Conservation (phyloP, 2,888 invertebrate species). For the Siphonodentalium dalli region DNA sequence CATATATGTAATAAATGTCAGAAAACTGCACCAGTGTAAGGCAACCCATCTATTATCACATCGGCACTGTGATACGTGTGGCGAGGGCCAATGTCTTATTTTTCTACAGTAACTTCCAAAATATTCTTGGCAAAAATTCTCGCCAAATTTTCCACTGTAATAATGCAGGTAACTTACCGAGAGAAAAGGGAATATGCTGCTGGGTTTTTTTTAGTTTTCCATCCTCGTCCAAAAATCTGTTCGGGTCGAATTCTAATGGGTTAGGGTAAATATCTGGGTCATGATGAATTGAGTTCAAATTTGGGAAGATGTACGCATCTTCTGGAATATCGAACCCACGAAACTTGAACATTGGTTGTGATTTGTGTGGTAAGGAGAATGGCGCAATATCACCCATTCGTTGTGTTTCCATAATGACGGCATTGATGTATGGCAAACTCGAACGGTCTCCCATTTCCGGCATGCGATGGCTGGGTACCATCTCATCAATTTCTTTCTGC, state of each 20-base stretch:
- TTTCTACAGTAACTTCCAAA: too few relatives aligned
- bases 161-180: too few relatives aligned
- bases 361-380: constrained; percentile 28
- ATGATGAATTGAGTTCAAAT: constrained; percentile 28
- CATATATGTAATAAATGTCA: too few relatives aligned
- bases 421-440: constrained; percentile 32
- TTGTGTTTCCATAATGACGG: constrained; percentile 38
- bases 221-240: constrained; percentile 29
- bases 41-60: too few relatives aligned
- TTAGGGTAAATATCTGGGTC: constrained; percentile 27
- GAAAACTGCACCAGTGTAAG: too few relatives aligned
- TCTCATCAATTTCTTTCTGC: constrained; percentile 26
- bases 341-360: constrained; percentile 31
- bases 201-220: constrained; percentile 13
- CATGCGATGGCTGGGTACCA: constrained; percentile 49
- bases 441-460: constrained; percentile 21
- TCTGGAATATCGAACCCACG: constrained; percentile 44
- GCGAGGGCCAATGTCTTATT: too few relatives aligned
- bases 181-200: constrained; percentile 19
- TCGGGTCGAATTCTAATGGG: constrained; percentile 32
- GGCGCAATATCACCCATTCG: constrained; percentile 37
- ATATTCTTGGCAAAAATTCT: too few relatives aligned
- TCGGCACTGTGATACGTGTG: too few relatives aligned
- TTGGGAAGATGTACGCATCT: constrained; percentile 28
- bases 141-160: too few relatives aligned